Percentiles rank a stretch among this genome's conserved stretches.
These are phyloP conservation scores for Frankliniella fusca DNA, from an alignment of 2,888 invertebrate genomes.

Conservation along the genomic window DNA sequence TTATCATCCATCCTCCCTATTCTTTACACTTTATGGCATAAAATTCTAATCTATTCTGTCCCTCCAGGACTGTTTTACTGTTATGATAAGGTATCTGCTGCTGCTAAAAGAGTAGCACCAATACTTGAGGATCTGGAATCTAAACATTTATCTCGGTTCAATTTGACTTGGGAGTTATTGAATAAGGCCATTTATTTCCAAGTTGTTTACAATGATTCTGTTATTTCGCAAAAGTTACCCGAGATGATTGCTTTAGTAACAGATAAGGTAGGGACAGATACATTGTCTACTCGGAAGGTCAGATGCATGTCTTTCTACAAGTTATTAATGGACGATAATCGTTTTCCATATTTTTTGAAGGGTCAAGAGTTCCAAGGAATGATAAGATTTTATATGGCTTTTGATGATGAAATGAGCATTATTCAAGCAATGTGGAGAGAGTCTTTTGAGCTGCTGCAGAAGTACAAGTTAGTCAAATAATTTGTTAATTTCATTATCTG, in stretches of 20 bases:
- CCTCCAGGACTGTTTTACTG: slow-evolving; percentile 55
- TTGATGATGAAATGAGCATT: slow-evolving; percentile 57
- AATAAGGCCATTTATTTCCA: slow-evolving; percentile 64
- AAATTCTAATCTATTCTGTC: background rate
- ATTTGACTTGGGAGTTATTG: slow-evolving; percentile 62
- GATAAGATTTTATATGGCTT: slow-evolving; percentile 53
- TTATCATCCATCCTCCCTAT: slow-evolving; percentile 15
- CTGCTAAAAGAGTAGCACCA: slow-evolving; percentile 56
- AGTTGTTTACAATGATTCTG: slow-evolving; percentile 52
- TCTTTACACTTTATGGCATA: slow-evolving; percentile 10
- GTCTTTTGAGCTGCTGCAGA: slow-evolving; percentile 53
- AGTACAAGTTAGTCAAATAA: slow-evolving; percentile 43
- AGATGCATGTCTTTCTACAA: background rate
- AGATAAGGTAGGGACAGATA: slow-evolving; percentile 37
- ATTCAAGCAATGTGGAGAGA: slow-evolving; percentile 55
- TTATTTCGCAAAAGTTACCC: slow-evolving; percentile 55
- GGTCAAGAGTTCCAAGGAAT: slow-evolving; percentile 44
- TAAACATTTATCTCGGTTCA: slow-evolving; percentile 58
- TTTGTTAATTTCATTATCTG: background rate
- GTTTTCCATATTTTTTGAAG: slow-evolving; percentile 33
- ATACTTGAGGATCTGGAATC: slow-evolving; percentile 58
- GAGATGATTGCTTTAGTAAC: slow-evolving; percentile 53
- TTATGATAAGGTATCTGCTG: slow-evolving; percentile 59
- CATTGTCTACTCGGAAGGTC: background rate
- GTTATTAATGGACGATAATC: background rate